Evolutionary conservation across 92 coral and sea anemone species (phyloP).

Genomic region (Epizoanthus fatuus): DNA sequence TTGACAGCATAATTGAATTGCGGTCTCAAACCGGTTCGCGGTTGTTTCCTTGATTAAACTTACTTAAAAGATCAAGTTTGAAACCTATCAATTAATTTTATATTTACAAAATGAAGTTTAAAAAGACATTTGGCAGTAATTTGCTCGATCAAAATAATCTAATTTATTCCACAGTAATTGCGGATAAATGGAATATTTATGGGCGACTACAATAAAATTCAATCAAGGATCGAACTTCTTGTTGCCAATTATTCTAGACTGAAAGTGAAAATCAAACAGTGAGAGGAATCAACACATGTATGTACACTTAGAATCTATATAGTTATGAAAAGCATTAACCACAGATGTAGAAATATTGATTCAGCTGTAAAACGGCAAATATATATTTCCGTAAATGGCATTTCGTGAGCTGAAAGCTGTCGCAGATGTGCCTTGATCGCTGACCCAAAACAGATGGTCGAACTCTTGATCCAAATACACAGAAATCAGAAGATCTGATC

Average conservation of each 20-base stretch:
- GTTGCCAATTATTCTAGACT: too few species aligned
- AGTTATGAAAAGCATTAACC: neutral
- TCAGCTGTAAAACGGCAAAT: neutral
- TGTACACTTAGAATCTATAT: neutral
- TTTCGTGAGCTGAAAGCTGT: neutral
- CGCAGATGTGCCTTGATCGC: neutral
- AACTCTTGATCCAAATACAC: too few species aligned
- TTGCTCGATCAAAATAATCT: neutral
- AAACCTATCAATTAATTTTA: neutral
- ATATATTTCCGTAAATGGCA: too few species aligned
- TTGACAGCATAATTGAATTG: too few species aligned
- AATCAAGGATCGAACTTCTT: too few species aligned
- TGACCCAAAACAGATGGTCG: too few species aligned
- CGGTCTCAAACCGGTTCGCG: too few species aligned
- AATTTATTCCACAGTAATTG: neutral
- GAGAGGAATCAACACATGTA: neutral
- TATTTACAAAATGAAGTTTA: neutral
- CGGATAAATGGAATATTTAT: too few species aligned
- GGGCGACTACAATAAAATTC: too few species aligned
- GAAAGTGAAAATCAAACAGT: too few species aligned
- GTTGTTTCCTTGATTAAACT: too few species aligned
- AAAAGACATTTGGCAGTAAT: neutral
- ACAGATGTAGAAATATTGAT: constrained; percentile 1
- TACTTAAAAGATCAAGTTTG: neutral
- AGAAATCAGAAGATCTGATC: too few species aligned